These are phyloP conservation scores for Craterocephalus amniculus DNA, from an alignment of 2,797 vertebrate species.

Conservation along the genomic window DNA sequence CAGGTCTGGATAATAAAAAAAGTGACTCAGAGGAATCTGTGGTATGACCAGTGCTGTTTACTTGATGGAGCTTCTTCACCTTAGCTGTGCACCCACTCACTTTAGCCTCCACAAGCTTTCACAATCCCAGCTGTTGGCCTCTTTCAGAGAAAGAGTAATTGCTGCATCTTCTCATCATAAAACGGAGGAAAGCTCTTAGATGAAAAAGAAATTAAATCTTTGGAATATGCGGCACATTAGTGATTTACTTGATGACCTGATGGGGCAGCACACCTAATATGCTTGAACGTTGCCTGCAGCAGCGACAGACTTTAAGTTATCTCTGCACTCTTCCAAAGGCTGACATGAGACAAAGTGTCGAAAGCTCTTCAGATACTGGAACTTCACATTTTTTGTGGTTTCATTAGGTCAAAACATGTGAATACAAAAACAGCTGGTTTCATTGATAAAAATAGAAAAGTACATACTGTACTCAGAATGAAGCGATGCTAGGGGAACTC, in stretches of 20 bases:
- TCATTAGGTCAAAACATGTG: not conserved
- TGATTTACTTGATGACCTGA: not conserved
- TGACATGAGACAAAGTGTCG: not conserved
- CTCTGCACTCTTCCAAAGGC: not conserved
- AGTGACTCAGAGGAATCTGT: not conserved
- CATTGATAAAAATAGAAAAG: not conserved
- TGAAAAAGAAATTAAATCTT: not conserved
- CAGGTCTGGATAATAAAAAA: too few species aligned
- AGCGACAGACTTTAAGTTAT: not conserved
- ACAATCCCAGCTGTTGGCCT: not conserved
- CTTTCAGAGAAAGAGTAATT: not conserved
- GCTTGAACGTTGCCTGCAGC: not conserved
- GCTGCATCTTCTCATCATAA: not conserved
- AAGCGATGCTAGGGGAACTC: not conserved
- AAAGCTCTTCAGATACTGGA: not conserved
- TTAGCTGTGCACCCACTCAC: not conserved
- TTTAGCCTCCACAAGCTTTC: not conserved
- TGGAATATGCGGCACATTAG: not conserved
- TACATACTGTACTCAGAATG: not conserved
- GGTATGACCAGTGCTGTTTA: not conserved
- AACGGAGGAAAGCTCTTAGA: not conserved
- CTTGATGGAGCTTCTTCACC: not conserved
- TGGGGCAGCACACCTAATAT: not conserved
- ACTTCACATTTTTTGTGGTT: too few species aligned
- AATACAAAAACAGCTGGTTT: not conserved